These are phyloP conservation scores for Thermophis baileyi DNA, from an alignment of 2,113 vertebrate species.

Conservation along the genomic window DNA sequence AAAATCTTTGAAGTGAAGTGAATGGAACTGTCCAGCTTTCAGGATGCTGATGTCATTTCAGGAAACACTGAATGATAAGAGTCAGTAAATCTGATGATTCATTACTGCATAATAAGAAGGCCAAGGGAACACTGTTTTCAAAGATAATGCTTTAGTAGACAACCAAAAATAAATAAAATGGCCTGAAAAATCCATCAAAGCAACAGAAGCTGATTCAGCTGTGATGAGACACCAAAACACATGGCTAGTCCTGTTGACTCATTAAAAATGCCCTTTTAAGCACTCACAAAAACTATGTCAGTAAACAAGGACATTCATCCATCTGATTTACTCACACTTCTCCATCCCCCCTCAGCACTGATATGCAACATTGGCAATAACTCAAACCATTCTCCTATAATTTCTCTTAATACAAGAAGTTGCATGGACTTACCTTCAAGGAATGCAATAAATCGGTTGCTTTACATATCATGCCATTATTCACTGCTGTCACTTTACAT, in stretches of 20 bases:
- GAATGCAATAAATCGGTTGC: background rate
- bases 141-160: constrained; percentile 30
- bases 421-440: background rate
- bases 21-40: constrained; percentile 42
- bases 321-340: background rate
- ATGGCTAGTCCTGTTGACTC: background rate
- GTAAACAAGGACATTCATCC: background rate
- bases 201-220: background rate
- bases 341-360: background rate
- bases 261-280: background rate
- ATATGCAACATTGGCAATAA: fast-evolving
- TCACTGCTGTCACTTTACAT: background rate
- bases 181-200: fast-evolving
- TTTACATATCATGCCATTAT: background rate
- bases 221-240: background rate
- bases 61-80: constrained; percentile 31
- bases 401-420: background rate
- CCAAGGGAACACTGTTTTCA: constrained; percentile 13
- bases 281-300: background rate
- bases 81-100: constrained; percentile 17
- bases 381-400: background rate
- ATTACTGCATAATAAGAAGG: background rate
- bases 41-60: constrained; percentile 32
- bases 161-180: background rate
- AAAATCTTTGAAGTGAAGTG: constrained; percentile 41